Base-by-base conservation (phyloP, 2,797 vertebrate genomes). In the Cichlasoma orientale region DNA sequence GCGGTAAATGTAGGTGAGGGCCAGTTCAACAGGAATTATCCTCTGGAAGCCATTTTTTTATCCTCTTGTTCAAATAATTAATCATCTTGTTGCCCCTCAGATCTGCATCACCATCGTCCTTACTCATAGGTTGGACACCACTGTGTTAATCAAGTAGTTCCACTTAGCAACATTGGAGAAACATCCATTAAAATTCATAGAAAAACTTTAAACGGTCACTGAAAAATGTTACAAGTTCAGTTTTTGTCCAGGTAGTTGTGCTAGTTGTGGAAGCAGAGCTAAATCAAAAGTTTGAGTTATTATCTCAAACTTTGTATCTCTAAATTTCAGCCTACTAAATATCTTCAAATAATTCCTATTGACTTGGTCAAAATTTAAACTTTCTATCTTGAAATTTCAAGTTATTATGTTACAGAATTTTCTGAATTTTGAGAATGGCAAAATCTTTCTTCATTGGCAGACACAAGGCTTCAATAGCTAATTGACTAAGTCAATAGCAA, bases 391-490 rank as follows among this genome's bases (percentile, higher is more conserved):
- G 2, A 27, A 36, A 14, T 47, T 47, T 7, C 0, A 3, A 36
- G 5, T 47, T 47, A 6, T 18, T 47, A 7, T 6, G 29, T 58
- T 58, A 12, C 31, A 58, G 18, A 57, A 18, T 31, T 19, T 8
- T 33, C 33, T 33, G 33, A 41, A 4, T 41, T 41, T 13, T 4
- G 4, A 38, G 12, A 13, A 41, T 12, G 7, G 47, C 7, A 50
- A 50, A 50, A 57, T 1, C 5, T 19, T 56, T 19, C 0, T 31
- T 57, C 29, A 31, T 2, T 33, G 3, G 0, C 11, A 19, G 27
- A 57, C 27, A 57, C 4, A 31, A 11, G 56, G 56, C 27, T 31
- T 57, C 19, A 29, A 11, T 10, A 19, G 29, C 29, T 0, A 0
- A 29, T 31, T 33, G 9, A 31, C 31, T 29, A 57, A 4, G 56